Evolutionary conservation across 2,888 invertebrate genomes (phyloP).

Genomic region (Ormia ochracea): DNA sequence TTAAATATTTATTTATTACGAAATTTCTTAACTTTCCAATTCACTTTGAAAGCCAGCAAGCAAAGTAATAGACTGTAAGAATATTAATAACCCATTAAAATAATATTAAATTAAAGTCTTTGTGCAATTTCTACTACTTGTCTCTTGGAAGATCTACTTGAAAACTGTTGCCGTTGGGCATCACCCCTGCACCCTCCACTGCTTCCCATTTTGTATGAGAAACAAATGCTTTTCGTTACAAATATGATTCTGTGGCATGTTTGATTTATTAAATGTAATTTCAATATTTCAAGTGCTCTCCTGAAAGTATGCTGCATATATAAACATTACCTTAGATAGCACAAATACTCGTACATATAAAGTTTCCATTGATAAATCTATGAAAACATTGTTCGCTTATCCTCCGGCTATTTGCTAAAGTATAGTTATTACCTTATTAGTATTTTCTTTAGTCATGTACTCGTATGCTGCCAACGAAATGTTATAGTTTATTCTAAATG

Average conservation of each 20-base stretch:
- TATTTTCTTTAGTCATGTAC: no score
- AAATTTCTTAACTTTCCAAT: not conserved
- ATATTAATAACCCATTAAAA: not conserved
- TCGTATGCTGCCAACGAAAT: not conserved
- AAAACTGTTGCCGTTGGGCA: not conserved
- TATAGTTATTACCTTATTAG: slow-evolving; percentile 10
- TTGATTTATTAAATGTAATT: not conserved
- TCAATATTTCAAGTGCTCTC: not conserved
- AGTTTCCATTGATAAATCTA: not conserved
- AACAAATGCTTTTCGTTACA: not conserved
- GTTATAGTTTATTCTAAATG: slow-evolving; percentile 7
- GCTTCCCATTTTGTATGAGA: not conserved
- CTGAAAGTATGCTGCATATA: slow-evolving; percentile 22
- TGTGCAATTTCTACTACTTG: not conserved
- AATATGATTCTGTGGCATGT: not conserved
- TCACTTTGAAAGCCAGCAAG: not conserved
- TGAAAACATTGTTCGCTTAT: not conserved
- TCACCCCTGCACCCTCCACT: not conserved
- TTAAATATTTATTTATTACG: not conserved
- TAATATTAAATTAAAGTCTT: not conserved
- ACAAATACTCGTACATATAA: no score
- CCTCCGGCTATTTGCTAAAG: slow-evolving; percentile 22
- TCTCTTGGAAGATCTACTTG: not conserved
- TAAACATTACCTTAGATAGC: not conserved
- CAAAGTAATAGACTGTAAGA: not conserved